phyloP scores from a whole-genome alignment of 1,140 invertebrate genomes.

The Solenopsis fugax region DNA sequence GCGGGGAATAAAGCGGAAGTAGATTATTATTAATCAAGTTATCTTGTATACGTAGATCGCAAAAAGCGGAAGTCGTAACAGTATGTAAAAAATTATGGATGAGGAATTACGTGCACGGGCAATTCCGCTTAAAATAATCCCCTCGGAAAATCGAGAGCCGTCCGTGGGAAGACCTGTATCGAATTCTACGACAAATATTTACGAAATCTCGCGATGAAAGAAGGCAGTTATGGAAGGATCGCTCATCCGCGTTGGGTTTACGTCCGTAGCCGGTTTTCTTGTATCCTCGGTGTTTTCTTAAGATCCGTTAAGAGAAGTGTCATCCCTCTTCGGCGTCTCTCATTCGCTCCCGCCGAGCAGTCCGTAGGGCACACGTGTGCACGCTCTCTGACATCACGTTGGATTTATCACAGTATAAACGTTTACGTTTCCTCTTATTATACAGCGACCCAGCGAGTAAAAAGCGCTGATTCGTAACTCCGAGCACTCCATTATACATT shows the following conservation, averaged over 20 bases:
- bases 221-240: constrained; percentile 45
- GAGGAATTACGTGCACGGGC: not conserved
- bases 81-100: constrained; percentile 17
- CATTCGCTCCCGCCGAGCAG: constrained; percentile 48
- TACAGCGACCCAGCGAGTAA: constrained; percentile 34
- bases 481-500: constrained; percentile 40
- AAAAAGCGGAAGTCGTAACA: not conserved
- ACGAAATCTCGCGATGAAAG: constrained; percentile 37
- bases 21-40: constrained; percentile 51
- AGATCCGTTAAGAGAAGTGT: constrained; percentile 60
- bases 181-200: constrained; percentile 69
- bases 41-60: not conserved
- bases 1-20: constrained; percentile 16
- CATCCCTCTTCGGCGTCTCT: constrained; percentile 39
- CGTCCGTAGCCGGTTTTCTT: constrained; percentile 52
- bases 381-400: constrained; percentile 53
- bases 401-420: constrained; percentile 55
- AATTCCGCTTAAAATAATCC: constrained; percentile 46
- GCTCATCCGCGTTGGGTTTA: constrained; percentile 50
- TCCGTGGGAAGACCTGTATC: constrained; percentile 40
- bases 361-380: constrained; percentile 58
- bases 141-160: constrained; percentile 27
- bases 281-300: constrained; percentile 63
- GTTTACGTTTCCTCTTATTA: constrained; percentile 55
- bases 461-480: constrained; percentile 55